Evolutionary conservation across 2,797 vertebrate species (phyloP), one percentile per base, ranked within the genome.

Genomic region (Coccyzus lansbergi): DNA sequence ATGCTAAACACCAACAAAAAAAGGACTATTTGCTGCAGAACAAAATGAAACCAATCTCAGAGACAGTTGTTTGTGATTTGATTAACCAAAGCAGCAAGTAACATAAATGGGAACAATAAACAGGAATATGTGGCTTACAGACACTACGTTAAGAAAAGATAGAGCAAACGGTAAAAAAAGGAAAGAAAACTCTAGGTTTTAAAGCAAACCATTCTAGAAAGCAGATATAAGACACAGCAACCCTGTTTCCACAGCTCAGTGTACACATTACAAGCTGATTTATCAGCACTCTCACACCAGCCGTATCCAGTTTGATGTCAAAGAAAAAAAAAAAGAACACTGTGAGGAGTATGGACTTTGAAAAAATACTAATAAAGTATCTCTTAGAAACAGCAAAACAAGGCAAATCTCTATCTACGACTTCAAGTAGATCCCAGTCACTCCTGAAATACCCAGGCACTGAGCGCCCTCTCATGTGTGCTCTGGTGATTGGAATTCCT

Each of bases 401-500:
- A 51, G 6, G 38, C 2, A 4, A 68, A 1, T 64, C 53, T 28
- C 44, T 31, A 24, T 17, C 34, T 0, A 46, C 9, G 56, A 60
- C 28, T 49, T 58, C 8, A 65, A 52, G 15, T 17, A 64, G 51
- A 42, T 11, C 40, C 53, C 51, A 67, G 58, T 20, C 29, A 12
- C 29, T 21, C 44, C 46, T 21, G 29, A 79, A 82, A 67, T 34
- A 36, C 3, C n/a, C 29, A 44, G 89, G 79, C 76, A 44, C 70
- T 44, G 86, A 95, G 96, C 87, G 91, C 95, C 96, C 96, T 92
- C 95, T 95, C 76, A 69, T 12, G 94, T 63, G 63, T 14, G n/a
- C 55, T 34, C 17, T 34, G 28, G 7, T 72, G 25, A 5, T 14
- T 36, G 8, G 10, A 55, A 52, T 12, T 44, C 52, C 80, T 20